Evolutionary conservation across 2,113 vertebrate genomes (phyloP).

Genomic region (Dasyurus viverrinus): DNA sequence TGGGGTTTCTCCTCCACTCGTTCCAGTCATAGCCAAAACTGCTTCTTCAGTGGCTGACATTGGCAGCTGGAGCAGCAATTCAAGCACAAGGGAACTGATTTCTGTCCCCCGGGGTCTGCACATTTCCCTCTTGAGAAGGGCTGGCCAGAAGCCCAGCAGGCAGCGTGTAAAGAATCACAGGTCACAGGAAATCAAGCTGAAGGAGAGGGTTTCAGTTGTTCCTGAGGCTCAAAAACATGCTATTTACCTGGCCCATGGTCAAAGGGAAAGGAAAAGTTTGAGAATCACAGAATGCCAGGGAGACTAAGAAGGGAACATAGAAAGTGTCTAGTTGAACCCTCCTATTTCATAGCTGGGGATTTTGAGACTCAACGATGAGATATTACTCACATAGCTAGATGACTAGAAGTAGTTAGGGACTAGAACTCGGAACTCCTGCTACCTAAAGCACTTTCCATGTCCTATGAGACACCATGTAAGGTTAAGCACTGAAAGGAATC

Average conservation of each 20-base stretch:
- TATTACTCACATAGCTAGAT: not conserved
- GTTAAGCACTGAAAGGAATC: not conserved
- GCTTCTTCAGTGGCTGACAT: slow-evolving; percentile 26
- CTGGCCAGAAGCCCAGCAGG: slow-evolving; percentile 65
- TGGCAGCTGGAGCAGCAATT: slow-evolving; percentile 28
- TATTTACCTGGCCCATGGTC: slow-evolving; percentile 38
- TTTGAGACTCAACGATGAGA: not conserved
- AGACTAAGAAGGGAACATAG: not conserved
- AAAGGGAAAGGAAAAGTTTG: not conserved
- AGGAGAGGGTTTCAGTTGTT: not conserved
- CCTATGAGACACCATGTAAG: not conserved
- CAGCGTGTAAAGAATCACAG: slow-evolving; percentile 15
- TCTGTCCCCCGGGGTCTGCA: slow-evolving; percentile 52
- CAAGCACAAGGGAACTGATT: slow-evolving; percentile 40
- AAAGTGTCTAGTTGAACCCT: not conserved
- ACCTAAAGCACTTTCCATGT: not conserved
- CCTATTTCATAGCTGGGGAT: not conserved
- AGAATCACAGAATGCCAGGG: not conserved
- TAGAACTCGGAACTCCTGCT: not conserved
- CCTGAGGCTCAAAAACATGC: not conserved
- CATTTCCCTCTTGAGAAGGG: slow-evolving; percentile 63
- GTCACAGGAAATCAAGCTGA: slow-evolving; percentile 17
- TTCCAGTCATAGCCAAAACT: not conserved
- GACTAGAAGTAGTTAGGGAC: not conserved
- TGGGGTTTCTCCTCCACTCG: not conserved